Evolutionary conservation across 2,888 invertebrate genomes (phyloP).

Genomic region (Lasioglossum morio): DNA sequence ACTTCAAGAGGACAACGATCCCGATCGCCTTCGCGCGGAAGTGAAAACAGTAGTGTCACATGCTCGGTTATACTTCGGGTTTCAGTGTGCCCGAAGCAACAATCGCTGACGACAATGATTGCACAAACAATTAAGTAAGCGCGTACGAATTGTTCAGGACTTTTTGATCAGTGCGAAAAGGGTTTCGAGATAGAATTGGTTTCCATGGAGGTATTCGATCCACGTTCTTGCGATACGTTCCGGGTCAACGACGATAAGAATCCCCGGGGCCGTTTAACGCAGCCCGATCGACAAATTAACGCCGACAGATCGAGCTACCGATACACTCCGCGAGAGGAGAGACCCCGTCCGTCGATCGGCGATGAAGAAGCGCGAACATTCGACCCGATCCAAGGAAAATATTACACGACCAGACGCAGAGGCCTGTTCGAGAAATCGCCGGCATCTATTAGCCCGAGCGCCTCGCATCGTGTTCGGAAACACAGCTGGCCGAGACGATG

Average conservation of each 20-base stretch:
- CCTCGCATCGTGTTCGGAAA: neutral
- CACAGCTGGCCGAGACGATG: neutral
- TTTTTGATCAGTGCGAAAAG: no score
- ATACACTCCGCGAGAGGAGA: slow-evolving; percentile 32
- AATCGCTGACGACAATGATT: no score
- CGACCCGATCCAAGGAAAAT: slow-evolving; percentile 45
- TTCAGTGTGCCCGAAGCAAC: no score
- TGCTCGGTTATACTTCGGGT: no score
- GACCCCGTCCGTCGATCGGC: slow-evolving; percentile 38
- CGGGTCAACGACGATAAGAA: slow-evolving; percentile 19
- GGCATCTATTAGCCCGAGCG: slow-evolving; percentile 54
- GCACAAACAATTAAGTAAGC: no score
- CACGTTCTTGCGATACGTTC: neutral
- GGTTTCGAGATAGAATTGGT: neutral
- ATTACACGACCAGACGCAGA: slow-evolving; percentile 19
- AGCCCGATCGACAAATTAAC: slow-evolving; percentile 16
- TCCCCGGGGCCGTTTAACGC: slow-evolving; percentile 15
- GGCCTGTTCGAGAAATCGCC: slow-evolving; percentile 49
- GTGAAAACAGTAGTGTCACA: no score
- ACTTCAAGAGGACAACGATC: slow-evolving; percentile 1
- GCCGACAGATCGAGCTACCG: slow-evolving; percentile 42
- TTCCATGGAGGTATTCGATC: neutral
- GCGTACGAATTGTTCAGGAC: no score
- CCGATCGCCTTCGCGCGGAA: neutral
- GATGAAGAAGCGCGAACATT: slow-evolving; percentile 51